Conservation (phyloP, 1,140 invertebrate species). For the Cryptotermes secundus region DNA sequence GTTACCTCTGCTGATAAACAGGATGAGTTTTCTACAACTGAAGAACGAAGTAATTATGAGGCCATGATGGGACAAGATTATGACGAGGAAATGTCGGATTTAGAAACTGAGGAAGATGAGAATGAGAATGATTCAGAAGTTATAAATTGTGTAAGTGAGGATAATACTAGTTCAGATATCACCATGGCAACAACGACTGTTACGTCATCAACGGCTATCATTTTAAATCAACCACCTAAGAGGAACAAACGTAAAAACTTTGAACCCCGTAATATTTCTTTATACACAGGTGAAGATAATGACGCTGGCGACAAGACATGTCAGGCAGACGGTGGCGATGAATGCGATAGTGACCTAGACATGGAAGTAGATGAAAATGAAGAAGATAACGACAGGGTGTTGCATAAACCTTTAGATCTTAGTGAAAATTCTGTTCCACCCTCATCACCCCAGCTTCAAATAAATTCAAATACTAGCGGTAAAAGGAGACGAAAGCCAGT, state of each 20-base stretch:
- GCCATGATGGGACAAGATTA: not conserved
- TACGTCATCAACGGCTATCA: not conserved
- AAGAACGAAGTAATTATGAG: constrained; percentile 2
- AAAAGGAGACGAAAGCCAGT: constrained; percentile 24
- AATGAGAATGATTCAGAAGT: not conserved
- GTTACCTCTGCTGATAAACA: not conserved
- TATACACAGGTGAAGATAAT: constrained; percentile 35
- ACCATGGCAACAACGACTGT: not conserved
- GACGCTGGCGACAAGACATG: constrained; percentile 33
- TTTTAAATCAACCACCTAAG: constrained; percentile 18
- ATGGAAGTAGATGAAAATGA: constrained; percentile 35
- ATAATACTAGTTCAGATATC: not conserved
- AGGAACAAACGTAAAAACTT: constrained; percentile 55
- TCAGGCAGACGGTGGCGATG: constrained; percentile 19
- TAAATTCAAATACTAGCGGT: constrained; percentile 24
- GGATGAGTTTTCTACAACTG: not conserved
- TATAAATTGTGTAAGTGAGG: not conserved
- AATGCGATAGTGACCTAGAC: not conserved
- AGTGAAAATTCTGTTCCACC: constrained; percentile 31
- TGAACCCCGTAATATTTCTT: constrained; percentile 50
- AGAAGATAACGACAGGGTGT: constrained; percentile 23
- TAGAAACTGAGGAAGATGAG: constrained; percentile 15
- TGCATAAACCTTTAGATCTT: constrained; percentile 40
- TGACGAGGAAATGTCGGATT: constrained; percentile 25
- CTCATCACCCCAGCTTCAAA: not conserved